phyloP scores from a whole-genome alignment of 2,888 invertebrate genomes.

The Hymenopus coronatus region DNA sequence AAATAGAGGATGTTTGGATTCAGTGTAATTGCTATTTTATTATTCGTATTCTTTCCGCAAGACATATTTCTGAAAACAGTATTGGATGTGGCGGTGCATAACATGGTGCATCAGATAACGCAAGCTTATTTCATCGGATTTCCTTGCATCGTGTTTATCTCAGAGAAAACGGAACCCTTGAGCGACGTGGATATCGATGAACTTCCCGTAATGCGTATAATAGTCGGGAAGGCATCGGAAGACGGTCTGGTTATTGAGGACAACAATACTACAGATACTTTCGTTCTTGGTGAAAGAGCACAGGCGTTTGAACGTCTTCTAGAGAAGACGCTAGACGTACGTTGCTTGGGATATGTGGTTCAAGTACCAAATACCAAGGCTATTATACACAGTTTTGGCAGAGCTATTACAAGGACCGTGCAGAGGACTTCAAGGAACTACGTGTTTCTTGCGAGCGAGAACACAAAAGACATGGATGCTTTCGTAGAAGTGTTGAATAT shows the following conservation, averaged over 20 bases:
- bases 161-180: background rate
- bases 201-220: background rate
- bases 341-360: background rate
- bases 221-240: background rate
- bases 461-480: background rate
- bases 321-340: background rate
- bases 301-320: background rate
- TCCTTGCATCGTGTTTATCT: background rate
- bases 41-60: too few species aligned
- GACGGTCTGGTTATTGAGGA: background rate
- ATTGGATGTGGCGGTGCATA: background rate
- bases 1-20: too few species aligned
- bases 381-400: background rate
- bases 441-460: background rate
- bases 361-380: background rate
- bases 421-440: background rate
- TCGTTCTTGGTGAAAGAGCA: background rate
- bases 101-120: background rate
- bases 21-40: too few species aligned
- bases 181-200: background rate
- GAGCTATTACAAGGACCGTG: background rate
- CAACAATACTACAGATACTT: background rate
- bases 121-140: background rate
- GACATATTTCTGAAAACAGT: too few species aligned
- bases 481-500: background rate